Percentiles rank a stretch among this genome's conserved stretches.
phyloP scores from a whole-genome alignment of 2,797 vertebrate genomes.

The Rhynchotus rufescens region DNA sequence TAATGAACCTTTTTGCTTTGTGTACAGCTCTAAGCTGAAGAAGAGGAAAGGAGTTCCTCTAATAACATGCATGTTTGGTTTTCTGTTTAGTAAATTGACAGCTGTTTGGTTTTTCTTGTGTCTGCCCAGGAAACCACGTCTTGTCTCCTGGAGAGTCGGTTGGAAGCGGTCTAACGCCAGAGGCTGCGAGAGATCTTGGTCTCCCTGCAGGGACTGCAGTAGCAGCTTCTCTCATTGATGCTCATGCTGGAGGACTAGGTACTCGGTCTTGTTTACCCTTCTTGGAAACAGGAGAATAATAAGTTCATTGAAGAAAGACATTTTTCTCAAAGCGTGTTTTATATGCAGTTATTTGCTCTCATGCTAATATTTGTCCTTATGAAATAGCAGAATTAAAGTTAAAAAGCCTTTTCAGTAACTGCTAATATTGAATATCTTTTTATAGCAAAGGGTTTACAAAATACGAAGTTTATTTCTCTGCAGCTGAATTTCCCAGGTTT shows the following conservation, averaged over 20 bases:
- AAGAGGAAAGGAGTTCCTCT: constrained; percentile 1
- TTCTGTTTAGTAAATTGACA: constrained; percentile 66
- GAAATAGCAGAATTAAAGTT: neutral
- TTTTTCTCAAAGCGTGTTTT: neutral
- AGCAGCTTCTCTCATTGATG: constrained; percentile 93
- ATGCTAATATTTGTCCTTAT: neutral
- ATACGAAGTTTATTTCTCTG: neutral
- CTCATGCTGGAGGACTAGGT: constrained; percentile 96
- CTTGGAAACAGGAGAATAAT: neutral
- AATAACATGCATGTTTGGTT: constrained; percentile 34
- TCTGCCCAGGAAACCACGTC: constrained; percentile 85
- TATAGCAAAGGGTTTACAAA: neutral
- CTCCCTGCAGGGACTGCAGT: constrained; percentile 88
- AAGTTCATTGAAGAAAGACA: neutral
- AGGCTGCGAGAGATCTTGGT: constrained; percentile 87
- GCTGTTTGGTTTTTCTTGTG: constrained; percentile 70
- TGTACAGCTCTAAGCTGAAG: neutral
- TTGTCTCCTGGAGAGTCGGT: constrained; percentile 88
- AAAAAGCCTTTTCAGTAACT: neutral
- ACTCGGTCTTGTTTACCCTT: neutral
- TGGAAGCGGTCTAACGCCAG: constrained; percentile 85
- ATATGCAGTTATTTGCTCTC: neutral
- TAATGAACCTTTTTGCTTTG: neutral
- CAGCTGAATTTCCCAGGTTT: neutral
- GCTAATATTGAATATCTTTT: neutral